Percentiles rank a stretch among this genome's conserved stretches.
Conservation (phyloP, 1,140 invertebrate species). For the Heterodera schachtii region DNA sequence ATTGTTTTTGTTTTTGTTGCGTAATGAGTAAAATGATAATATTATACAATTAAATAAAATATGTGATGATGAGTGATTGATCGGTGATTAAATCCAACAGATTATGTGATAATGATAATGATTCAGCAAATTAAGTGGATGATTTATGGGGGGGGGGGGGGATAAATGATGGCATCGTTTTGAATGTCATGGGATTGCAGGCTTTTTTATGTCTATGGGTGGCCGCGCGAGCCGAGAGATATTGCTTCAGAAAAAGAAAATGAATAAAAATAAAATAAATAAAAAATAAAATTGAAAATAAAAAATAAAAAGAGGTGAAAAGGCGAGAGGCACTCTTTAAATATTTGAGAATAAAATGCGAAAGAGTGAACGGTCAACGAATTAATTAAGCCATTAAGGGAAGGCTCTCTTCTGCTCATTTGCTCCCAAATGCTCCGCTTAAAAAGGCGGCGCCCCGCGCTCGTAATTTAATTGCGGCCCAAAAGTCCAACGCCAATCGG, state of each 20-base stretch:
- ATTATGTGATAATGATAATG: too few species aligned
- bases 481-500: constrained; percentile 38
- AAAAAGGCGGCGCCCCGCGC: constrained; percentile 37
- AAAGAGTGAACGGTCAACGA: too few species aligned
- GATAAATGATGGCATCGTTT: constrained; percentile 11
- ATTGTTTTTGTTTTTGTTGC: background rate
- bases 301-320: too few species aligned
- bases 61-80: background rate
- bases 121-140: background rate
- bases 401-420: background rate
- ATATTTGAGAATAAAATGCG: too few species aligned
- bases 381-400: too few species aligned
- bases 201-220: background rate
- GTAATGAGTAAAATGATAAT: background rate
- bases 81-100: background rate
- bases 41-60: background rate
- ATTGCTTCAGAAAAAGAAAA: too few species aligned
- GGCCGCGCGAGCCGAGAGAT: background rate
- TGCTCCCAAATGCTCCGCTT: background rate
- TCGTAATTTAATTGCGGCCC: constrained; percentile 45
- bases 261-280: background rate
- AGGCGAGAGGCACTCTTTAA: too few species aligned
- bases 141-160: too few species aligned
- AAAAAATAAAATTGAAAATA: background rate
- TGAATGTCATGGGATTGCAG: background rate